Percentiles rank a stretch among this genome's conserved stretches.
phyloP scores from a whole-genome alignment of 2,113 vertebrate genomes.

The Paedocypris sp. region DNA sequence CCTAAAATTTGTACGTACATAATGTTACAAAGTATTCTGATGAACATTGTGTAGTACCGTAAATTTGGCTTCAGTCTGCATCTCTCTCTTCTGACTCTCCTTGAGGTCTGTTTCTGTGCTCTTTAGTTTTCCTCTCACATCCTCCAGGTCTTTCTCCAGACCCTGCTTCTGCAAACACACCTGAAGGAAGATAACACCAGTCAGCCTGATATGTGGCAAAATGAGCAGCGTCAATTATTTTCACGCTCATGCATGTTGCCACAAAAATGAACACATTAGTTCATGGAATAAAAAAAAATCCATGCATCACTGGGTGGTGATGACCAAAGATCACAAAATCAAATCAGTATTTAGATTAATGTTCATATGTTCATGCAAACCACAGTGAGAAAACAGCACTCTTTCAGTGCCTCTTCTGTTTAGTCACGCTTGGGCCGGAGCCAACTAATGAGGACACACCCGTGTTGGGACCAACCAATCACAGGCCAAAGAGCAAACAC shows the following conservation, averaged over 20 bases:
- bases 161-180: conserved; percentile 58
- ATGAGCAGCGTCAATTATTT: not conserved
- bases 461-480: no score
- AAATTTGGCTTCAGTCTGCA: conserved; percentile 55
- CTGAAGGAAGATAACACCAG: conserved; percentile 36
- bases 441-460: no score
- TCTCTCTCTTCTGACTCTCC: conserved; percentile 56
- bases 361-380: not conserved
- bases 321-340: no score
- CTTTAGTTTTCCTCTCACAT: conserved; percentile 54
- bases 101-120: conserved; percentile 55
- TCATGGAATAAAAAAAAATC: not conserved
- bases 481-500: no score
- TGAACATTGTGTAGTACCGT: conserved; percentile 41
- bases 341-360: not conserved
- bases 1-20: no score
- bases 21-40: no score
- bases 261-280: not conserved
- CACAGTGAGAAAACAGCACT: not conserved
- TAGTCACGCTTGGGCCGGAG: no score
- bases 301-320: not conserved
- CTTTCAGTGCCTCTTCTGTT: not conserved
- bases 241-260: conserved; percentile 7
- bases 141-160: conserved; percentile 55
- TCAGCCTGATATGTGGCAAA: not conserved